Percentiles rank a stretch among this genome's conserved stretches.
Evolutionary conservation across 2,113 vertebrate species (phyloP).

Genomic region (Mus spicilegus): DNA sequence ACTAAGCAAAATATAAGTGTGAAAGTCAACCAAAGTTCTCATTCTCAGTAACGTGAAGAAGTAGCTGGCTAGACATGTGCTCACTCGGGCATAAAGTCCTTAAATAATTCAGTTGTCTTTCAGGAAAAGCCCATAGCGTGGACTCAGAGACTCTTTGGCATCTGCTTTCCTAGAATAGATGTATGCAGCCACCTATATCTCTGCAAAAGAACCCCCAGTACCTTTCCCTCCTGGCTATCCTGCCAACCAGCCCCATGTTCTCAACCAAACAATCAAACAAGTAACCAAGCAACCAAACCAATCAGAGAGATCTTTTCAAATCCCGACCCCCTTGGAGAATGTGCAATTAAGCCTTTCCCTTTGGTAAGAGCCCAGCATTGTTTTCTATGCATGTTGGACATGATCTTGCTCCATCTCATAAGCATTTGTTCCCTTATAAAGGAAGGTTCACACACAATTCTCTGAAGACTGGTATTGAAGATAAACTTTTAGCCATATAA

Average conservation of each 20-base stretch:
- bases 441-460: not conserved
- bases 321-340: too few relatives aligned
- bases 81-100: not conserved
- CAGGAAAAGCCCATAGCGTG: not conserved
- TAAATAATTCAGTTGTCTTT: not conserved
- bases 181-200: not conserved
- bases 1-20: not conserved
- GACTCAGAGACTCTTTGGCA: not conserved
- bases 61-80: not conserved
- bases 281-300: not conserved
- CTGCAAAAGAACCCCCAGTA: not conserved
- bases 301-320: not conserved
- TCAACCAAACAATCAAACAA: not conserved
- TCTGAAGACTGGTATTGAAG: not conserved
- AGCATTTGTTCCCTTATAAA: not conserved
- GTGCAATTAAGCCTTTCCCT: not conserved
- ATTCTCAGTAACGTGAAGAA: not conserved
- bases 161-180: not conserved
- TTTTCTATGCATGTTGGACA: not conserved
- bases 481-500: not conserved
- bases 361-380: not conserved
- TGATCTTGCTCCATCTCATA: not conserved
- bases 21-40: not conserved
- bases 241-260: not conserved
- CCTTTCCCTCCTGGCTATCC: not conserved